Conservation (phyloP, 2,797 vertebrate genomes). For the Pseudochirops cupreus region DNA sequence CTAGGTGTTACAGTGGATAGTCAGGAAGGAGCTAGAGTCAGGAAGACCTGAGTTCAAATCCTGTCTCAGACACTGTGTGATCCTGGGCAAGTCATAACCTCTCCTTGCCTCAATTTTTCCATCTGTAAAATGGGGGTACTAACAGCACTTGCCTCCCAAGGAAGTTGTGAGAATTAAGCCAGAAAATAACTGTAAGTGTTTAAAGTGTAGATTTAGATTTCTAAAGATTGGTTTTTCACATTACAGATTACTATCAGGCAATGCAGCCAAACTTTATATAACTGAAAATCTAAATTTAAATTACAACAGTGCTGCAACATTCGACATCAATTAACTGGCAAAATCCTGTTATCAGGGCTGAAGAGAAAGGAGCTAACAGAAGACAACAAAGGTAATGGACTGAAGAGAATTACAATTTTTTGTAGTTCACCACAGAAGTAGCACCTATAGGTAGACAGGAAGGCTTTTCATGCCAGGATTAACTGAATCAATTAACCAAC, state of each 20-base stretch:
- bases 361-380: background rate
- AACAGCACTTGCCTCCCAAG: background rate
- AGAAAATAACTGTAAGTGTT: background rate
- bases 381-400: conserved; percentile 25
- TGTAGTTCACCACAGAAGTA: conserved; percentile 11
- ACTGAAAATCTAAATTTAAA: background rate
- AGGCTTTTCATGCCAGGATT: conserved; percentile 24
- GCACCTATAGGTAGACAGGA: conserved; percentile 14
- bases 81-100: background rate
- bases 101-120: background rate
- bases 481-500: conserved; percentile 29
- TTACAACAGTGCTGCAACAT: background rate
- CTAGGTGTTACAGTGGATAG: background rate
- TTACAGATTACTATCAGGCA: background rate
- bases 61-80: background rate
- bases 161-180: background rate
- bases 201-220: background rate
- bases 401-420: background rate
- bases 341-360: background rate
- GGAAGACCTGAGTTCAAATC: background rate
- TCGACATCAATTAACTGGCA: background rate
- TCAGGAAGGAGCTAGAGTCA: background rate
- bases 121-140: background rate
- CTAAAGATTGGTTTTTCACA: background rate
- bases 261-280: background rate